Evolutionary conservation across 2,113 vertebrate species (phyloP).

Genomic region (Caranx ignobilis): DNA sequence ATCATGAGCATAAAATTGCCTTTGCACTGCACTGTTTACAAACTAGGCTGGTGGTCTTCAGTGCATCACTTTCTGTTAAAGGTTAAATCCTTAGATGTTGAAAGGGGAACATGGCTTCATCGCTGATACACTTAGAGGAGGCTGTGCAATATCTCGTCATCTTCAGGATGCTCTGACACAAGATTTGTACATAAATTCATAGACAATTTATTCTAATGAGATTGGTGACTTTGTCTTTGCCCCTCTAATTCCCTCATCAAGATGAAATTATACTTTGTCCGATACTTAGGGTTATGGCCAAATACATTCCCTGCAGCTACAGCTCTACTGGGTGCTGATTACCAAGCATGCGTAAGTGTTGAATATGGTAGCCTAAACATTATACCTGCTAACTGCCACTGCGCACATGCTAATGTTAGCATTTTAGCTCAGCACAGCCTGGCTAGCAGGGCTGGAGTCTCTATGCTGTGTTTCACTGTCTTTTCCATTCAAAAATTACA

Average conservation of each 20-base stretch:
- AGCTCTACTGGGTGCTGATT: background rate
- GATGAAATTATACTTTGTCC: background rate
- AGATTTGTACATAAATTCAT: background rate
- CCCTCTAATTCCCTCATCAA: background rate
- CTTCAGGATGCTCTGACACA: background rate
- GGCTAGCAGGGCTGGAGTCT: too few species aligned
- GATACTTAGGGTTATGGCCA: background rate
- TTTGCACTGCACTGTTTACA: background rate
- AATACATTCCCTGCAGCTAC: background rate
- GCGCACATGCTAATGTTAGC: background rate
- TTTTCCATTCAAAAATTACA: constrained; percentile 15
- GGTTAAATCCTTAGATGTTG: background rate
- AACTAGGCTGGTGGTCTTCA: background rate
- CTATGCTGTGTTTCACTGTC: background rate
- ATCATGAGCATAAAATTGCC: background rate
- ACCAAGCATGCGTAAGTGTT: background rate
- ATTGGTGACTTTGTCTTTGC: background rate
- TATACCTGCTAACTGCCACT: background rate
- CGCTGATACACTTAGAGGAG: background rate
- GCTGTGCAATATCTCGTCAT: background rate
- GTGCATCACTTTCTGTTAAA: background rate
- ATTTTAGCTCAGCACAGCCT: background rate
- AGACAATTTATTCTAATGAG: background rate
- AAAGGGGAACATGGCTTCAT: background rate
- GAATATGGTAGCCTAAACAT: background rate